These are phyloP conservation scores for Intellagama lesueurii DNA, from an alignment of 2,797 vertebrate genomes.

Conservation along the genomic window DNA sequence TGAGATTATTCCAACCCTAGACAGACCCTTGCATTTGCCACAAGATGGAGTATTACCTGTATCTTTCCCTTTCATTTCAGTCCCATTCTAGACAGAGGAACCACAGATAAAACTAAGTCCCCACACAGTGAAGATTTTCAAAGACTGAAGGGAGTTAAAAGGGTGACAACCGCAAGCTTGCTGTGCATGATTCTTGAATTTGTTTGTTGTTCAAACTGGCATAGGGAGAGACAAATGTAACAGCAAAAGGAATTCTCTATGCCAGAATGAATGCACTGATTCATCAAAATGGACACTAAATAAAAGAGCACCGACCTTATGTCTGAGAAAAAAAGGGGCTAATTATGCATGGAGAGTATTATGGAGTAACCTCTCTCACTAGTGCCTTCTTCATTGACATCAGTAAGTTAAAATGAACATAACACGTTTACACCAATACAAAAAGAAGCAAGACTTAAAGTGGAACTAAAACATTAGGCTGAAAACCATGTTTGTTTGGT, in stretches of 20 bases:
- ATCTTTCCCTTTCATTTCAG: not conserved
- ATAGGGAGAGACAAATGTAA: not conserved
- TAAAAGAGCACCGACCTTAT: constrained; percentile 6
- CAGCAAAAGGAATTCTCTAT: not conserved
- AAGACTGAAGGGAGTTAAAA: not conserved
- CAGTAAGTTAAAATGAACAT: constrained; percentile 40
- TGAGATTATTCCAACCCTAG: not conserved
- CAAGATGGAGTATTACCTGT: not conserved
- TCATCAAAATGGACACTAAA: not conserved
- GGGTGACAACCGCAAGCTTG: not conserved
- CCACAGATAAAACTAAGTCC: not conserved
- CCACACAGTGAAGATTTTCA: not conserved
- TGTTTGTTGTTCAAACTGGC: not conserved
- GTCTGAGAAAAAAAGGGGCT: too few relatives aligned
- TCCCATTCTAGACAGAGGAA: not conserved
- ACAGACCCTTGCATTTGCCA: not conserved
- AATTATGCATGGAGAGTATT: not conserved
- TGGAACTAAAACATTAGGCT: not conserved
- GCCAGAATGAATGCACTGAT: not conserved
- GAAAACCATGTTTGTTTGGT: not conserved
- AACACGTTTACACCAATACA: constrained; percentile 42
- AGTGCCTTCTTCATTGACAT: not conserved
- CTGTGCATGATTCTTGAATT: not conserved
- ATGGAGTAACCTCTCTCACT: not conserved
- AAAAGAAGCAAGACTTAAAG: not conserved